Base-by-base conservation (phyloP, 2,888 invertebrate genomes). In the Galerucella calmariensis region DNA sequence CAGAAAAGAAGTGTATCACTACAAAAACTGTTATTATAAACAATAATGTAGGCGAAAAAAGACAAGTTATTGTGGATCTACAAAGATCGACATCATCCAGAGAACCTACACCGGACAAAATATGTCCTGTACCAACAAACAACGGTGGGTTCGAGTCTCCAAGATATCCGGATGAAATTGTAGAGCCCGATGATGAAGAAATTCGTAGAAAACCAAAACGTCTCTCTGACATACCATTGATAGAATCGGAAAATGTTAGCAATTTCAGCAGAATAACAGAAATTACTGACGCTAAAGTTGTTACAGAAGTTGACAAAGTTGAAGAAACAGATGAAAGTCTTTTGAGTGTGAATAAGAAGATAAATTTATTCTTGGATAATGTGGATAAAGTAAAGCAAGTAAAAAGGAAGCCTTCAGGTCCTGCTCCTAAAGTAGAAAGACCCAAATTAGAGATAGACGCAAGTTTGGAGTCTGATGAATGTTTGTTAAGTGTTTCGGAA, bases 71-170 rank as follows among this genome's bases (percentile, higher is more conserved):
- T 46, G 91, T 93, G 73, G 92, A 93, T 83, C 90, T 93, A 65
- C 91, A 92, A 83, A 91, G 92, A 83, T 93, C 94, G 0, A 93
- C 92, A 86, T 94, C 94, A 67, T 94, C 94, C 0, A 88, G 94
- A 20, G 94, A 94, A 85, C 92, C 92, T 67, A 93, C 94, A 5
- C 94, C 94, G 0, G 93, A 94, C 83, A 90, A 92, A 75, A 90
- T 93, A 72, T 92, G 92, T 81, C 93, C 93, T 0, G 90, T 91
- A 11, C 93, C 93, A 0, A 89, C 90, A 9, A 87, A 88, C 56
- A 88, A 88, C 67, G 88, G 88, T 66, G 90, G 90, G 75, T 89
- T 90, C 2, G 90, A 91, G 66, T 90, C 89, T 70, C 92, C 93
- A 3, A 89, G 94, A 72, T 93, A 92, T 83, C 94, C 94, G 0